phyloP scores from a whole-genome alignment of 2,113 vertebrate genomes.

The Rafetus swinhoei region DNA sequence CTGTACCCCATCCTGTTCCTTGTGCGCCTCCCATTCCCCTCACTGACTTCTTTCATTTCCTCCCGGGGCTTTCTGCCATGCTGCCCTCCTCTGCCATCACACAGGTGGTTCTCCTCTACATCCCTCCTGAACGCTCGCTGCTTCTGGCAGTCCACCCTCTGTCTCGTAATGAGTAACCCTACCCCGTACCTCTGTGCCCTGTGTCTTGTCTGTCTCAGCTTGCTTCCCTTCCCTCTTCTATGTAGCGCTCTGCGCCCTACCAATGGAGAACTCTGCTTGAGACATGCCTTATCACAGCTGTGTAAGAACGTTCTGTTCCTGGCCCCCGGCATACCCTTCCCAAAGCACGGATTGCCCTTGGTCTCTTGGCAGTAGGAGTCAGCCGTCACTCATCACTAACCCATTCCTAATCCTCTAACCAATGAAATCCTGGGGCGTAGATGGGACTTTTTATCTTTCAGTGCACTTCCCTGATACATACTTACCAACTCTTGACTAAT shows the following conservation, averaged over 20 bases:
- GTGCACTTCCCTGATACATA: no score
- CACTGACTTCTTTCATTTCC: background rate
- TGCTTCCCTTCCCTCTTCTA: background rate
- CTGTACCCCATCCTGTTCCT: background rate
- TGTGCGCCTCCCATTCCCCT: background rate
- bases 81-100: no score
- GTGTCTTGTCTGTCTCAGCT: background rate
- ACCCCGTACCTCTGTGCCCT: background rate
- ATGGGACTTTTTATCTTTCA: background rate
- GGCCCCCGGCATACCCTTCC: background rate
- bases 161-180: background rate
- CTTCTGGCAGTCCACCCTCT: background rate
- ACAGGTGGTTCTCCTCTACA: no score
- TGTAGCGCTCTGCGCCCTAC: background rate
- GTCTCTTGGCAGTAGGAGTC: background rate
- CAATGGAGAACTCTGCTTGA: background rate
- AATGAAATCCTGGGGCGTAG: background rate
- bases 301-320: accelerated
- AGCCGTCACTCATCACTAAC: background rate
- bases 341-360: background rate
- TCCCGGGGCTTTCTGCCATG: background rate
- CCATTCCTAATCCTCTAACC: background rate
- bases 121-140: background rate
- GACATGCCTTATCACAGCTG: background rate
- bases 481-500: background rate